Evolutionary conservation across 2,113 vertebrate species (phyloP).

Genomic region (Cercocebus atys): DNA sequence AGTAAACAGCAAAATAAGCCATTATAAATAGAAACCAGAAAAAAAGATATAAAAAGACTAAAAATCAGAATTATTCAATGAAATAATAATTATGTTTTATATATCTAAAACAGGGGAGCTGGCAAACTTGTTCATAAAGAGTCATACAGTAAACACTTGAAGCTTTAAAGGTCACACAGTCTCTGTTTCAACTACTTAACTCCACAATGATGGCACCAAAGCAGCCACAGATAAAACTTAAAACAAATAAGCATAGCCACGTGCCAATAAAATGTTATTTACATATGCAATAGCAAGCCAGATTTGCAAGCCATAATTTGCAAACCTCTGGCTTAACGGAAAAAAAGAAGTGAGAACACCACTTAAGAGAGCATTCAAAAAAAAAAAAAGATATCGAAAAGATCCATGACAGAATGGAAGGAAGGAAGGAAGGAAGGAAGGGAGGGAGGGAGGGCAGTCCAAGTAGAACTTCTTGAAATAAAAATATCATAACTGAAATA

Average conservation of each 20-base stretch:
- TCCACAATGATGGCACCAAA: not conserved
- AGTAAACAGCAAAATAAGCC: not conserved
- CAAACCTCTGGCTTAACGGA: not conserved
- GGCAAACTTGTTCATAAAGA: not conserved
- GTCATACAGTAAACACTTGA: not conserved
- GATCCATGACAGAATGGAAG: not conserved
- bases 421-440: no score
- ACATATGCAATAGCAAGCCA: not conserved
- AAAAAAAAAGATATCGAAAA: not conserved
- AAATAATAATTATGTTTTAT: constrained; percentile 22
- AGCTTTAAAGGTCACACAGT: not conserved
- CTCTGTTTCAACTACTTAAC: not conserved
- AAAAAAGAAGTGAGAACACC: not conserved
- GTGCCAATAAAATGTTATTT: not conserved
- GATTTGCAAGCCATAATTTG: not conserved
- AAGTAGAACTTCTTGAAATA: not conserved
- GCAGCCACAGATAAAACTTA: not conserved
- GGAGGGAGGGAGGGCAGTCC: no score
- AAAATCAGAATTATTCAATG: not conserved
- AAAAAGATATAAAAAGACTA: not conserved
- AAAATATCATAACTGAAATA: not conserved
- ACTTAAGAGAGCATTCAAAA: not conserved
- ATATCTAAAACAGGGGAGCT: not conserved
- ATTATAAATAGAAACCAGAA: constrained; percentile 20
- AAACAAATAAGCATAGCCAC: not conserved